A percentile compares a stretch with the other conserved stretches of the same genome.
These are phyloP conservation scores for Papilio dardanus DNA, from an alignment of 1,140 invertebrate species.

Conservation along the genomic window DNA sequence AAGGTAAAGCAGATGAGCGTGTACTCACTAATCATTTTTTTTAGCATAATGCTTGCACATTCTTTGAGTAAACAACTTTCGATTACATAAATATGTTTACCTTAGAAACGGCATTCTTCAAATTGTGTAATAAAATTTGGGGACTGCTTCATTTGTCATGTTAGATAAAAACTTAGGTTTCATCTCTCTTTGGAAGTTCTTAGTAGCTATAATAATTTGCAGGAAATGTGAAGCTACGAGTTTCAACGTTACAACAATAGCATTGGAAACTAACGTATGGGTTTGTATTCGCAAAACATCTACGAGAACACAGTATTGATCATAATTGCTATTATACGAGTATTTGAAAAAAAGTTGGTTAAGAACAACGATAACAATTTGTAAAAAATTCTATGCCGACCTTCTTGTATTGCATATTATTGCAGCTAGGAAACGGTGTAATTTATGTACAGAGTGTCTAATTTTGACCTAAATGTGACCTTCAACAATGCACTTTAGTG, in stretches of 20 bases:
- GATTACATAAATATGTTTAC: conserved; percentile 3
- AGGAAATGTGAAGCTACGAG: too few species aligned
- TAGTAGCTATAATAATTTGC: too few species aligned
- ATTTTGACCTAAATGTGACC: conserved; percentile 12
- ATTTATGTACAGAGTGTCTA: background rate
- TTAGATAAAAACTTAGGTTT: background rate
- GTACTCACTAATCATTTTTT: background rate
- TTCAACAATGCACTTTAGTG: conserved; percentile 27
- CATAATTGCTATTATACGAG: too few species aligned
- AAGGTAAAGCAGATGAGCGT: too few species aligned
- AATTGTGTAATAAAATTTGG: background rate
- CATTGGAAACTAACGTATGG: too few species aligned
- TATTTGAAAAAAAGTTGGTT: too few species aligned
- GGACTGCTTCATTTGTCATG: background rate
- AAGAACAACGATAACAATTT: background rate
- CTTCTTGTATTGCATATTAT: background rate
- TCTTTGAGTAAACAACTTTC: background rate
- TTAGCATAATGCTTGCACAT: background rate
- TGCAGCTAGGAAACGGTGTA: background rate
- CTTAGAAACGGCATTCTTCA: background rate
- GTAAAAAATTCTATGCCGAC: background rate
- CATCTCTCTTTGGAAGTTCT: background rate
- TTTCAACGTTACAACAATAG: too few species aligned
- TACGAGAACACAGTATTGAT: too few species aligned
- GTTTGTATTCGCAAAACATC: too few species aligned